Conservation (phyloP, 1,140 invertebrate species). For the Penaeus indicus region DNA sequence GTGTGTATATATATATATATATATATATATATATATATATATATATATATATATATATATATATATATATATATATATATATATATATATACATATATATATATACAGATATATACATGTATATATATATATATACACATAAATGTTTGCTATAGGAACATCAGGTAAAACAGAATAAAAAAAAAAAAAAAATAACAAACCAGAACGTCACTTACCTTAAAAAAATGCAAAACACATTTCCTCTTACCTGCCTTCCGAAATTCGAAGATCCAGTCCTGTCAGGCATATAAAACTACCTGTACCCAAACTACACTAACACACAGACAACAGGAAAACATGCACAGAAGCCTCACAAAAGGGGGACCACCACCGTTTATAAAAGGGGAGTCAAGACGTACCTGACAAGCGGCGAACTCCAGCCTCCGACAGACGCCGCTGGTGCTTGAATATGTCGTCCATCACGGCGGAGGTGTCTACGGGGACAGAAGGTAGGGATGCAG, state of each 20-base stretch:
- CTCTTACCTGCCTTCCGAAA: too few relatives aligned
- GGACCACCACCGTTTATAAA: neutral
- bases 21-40: slow-evolving; percentile 26
- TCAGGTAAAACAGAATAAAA: neutral
- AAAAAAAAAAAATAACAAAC: neutral
- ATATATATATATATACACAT: slow-evolving; percentile 2
- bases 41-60: slow-evolving; percentile 12
- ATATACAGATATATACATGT: slow-evolving; percentile 11
- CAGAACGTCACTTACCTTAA: too few relatives aligned
- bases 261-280: too few relatives aligned
- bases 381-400: slow-evolving; percentile 30
- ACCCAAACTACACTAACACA: too few relatives aligned
- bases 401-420: slow-evolving; percentile 52
- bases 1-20: slow-evolving; percentile 2
- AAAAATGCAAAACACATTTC: too few relatives aligned
- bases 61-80: slow-evolving; percentile 26
- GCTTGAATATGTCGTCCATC: slow-evolving; percentile 46
- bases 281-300: too few relatives aligned
- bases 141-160: neutral
- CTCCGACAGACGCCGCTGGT: slow-evolving; percentile 53
- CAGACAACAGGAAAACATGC: neutral
- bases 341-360: neutral
- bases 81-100: slow-evolving; percentile 1
- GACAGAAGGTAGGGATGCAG: neutral
- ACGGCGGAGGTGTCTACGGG: slow-evolving; percentile 44